Evolutionary conservation across 2,113 vertebrate species (phyloP), one percentile per base, ranked within the genome.

Genomic region (Seriola dumerili): DNA sequence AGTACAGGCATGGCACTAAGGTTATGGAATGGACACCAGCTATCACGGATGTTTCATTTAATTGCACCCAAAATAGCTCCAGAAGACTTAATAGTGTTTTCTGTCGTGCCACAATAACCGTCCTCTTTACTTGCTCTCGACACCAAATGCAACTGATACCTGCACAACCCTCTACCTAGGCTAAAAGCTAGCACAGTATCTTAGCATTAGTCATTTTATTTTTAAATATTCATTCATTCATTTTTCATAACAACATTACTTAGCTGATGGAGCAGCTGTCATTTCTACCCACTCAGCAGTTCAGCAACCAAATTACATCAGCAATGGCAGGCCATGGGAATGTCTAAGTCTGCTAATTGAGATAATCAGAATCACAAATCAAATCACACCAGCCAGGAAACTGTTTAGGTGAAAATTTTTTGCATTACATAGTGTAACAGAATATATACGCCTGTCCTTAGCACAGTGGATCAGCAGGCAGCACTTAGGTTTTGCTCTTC

Each of bases 41-140:
- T 69, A 72, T 80, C 72, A 71, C 42, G 70, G 38, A 72, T 80
- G 68, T 80, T 81, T 81, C 44, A 74, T 79, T 80, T 72, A 80
- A 82, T 36, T 74, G 54, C 8, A 59, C 29, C 36, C 42, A 23
- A 42, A 69, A 78, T 36, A 66, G 64, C 40, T 79, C n/a, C 36
- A 52, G n/a, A 76, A 72, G 57, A 29, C 76, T 73, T 64, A 76
- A 76, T 64, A 65, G 29, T 82, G 58, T 78, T 74, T 72, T 13
- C 64, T 72, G 29, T 76, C 73, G 70, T 59, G 40, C 21, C 38
- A 55, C 34, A 54, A 42, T 19, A 72, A 52, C 21, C 1, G 16
- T 19, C 8, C 17, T 8, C 19, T 36, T 16, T 42, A 36, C 3
- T 4, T 69, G 9, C 32, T 79, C n/a, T 19, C 2, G 1, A 50